A percentile compares a stretch with the other conserved stretches of the same genome.
These are phyloP conservation scores for Drosophila paramelanica DNA, from an alignment of 2,888 invertebrate genomes.

Conservation along the genomic window DNA sequence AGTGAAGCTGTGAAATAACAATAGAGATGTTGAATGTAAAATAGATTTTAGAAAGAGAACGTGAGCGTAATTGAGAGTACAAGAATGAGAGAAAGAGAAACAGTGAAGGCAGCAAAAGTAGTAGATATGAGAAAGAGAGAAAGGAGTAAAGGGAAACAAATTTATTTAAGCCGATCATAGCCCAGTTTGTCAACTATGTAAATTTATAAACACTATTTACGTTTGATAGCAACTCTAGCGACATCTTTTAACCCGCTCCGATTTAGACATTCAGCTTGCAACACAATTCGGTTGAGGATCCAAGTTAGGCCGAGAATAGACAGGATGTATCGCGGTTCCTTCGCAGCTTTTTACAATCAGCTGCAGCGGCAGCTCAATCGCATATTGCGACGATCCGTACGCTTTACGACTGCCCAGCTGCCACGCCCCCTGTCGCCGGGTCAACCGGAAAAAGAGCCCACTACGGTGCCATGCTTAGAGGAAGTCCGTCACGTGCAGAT, in stretches of 20 bases:
- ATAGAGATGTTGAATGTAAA: too few species aligned
- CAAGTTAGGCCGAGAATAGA: background rate
- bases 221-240: too few species aligned
- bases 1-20: too few species aligned
- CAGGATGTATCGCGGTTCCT: constrained; percentile 3
- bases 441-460: background rate
- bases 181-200: background rate
- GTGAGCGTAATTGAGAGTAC: too few species aligned
- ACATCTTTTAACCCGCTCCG: background rate
- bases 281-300: constrained; percentile 10
- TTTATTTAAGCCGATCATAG: background rate
- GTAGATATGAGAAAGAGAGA: too few species aligned
- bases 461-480: background rate
- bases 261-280: background rate
- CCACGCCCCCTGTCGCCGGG: constrained; percentile 25
- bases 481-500: constrained; percentile 27
- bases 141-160: too few species aligned
- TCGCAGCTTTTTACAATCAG: background rate
- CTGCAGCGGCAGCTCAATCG: background rate
- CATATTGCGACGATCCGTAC: background rate
- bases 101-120: too few species aligned
- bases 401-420: constrained; percentile 20
- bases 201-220: background rate
- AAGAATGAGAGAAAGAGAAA: too few species aligned
- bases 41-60: too few species aligned